These are phyloP conservation scores for Cryptocheilus praepositus DNA, from an alignment of 2,888 invertebrate species.

Conservation along the genomic window DNA sequence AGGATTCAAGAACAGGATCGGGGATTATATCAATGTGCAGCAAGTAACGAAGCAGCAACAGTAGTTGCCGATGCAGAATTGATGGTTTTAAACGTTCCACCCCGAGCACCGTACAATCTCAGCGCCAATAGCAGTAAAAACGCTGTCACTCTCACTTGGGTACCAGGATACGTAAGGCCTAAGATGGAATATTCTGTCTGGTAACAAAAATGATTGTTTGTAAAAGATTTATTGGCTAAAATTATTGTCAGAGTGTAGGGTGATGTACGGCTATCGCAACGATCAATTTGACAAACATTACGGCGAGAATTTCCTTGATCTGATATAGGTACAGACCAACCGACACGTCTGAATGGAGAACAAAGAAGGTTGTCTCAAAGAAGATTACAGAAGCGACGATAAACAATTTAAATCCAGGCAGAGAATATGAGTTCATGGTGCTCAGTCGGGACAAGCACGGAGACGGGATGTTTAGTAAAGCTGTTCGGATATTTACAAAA, in stretches of 20 bases:
- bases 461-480: constrained; percentile 93
- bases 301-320: too few relatives aligned
- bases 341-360: constrained; percentile 88
- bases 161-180: constrained; percentile 86
- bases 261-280: too few relatives aligned
- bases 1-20: constrained; percentile 90
- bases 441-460: constrained; percentile 90
- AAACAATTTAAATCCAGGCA: constrained; percentile 83
- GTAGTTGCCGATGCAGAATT: constrained; percentile 87
- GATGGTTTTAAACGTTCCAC: constrained; percentile 89
- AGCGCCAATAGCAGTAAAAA: constrained; percentile 84
- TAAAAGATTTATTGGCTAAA: constrained; percentile 11
- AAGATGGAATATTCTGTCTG: constrained; percentile 90
- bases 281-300: too few relatives aligned
- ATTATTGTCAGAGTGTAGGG: too few relatives aligned
- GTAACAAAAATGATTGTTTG: constrained; percentile 72
- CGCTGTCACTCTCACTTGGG: constrained; percentile 88
- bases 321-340: constrained; percentile 81
- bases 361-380: constrained; percentile 84
- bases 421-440: constrained; percentile 93
- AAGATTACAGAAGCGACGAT: constrained; percentile 87
- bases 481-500: constrained; percentile 85
- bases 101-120: constrained; percentile 93
- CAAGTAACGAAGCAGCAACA: constrained; percentile 92
- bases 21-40: constrained; percentile 89